These are phyloP conservation scores for Tragulus kanchil DNA, from an alignment of 2,113 vertebrate species.

Conservation along the genomic window DNA sequence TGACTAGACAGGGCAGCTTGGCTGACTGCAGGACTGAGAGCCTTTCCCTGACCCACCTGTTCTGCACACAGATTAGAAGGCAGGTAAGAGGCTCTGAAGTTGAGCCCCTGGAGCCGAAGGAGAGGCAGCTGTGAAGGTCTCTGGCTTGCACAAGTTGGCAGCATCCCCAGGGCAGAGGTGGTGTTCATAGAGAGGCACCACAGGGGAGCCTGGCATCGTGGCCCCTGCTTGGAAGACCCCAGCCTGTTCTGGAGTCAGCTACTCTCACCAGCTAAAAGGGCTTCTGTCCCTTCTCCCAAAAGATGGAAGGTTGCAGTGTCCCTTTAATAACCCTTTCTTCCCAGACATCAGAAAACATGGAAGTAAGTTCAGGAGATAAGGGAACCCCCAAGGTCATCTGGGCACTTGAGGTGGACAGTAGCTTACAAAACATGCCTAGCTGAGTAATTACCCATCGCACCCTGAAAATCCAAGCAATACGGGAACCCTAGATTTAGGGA, in stretches of 20 bases:
- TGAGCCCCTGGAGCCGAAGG: background rate
- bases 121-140: background rate
- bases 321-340: background rate
- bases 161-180: background rate
- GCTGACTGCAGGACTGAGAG: background rate
- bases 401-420: background rate
- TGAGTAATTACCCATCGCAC: background rate
- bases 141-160: background rate
- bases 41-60: background rate
- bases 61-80: background rate
- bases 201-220: background rate
- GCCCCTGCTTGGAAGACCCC: background rate
- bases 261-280: background rate
- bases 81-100: background rate
- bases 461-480: background rate
- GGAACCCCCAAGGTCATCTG: background rate
- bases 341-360: background rate
- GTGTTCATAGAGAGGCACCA: background rate
- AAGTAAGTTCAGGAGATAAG: background rate
- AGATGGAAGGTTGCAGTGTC: background rate
- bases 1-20: background rate
- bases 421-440: background rate
- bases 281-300: background rate
- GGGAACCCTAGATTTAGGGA: background rate
- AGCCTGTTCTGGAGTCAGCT: background rate